Evolutionary conservation across 2,888 invertebrate genomes (phyloP), one percentile per base, ranked within the genome.

Genomic region (Caenorhabditis zanzibari): DNA sequence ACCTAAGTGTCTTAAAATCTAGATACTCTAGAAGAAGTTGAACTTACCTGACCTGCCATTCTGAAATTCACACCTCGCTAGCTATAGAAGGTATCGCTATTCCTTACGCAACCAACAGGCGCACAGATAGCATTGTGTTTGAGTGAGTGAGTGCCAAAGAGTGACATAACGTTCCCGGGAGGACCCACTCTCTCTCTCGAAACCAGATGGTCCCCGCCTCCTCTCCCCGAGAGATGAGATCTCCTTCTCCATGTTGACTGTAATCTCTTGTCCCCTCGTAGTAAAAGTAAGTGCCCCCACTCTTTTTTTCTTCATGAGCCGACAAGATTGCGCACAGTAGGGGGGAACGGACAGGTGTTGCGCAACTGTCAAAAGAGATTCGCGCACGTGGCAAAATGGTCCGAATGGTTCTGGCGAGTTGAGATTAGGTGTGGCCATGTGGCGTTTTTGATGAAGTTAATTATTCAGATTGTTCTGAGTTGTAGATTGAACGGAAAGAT

Each of bases 341-440:
- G 26, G 66, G 32, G 52, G 28, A n/a, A 56, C 10, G 56, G 76
- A 59, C 76, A 76, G 68, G 68, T 76, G 76, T 76, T 68, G 68
- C 77, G 71, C 71, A 71, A 71, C 24, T 14, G 56, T 41, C 54
- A 56, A 63, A 73, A 35, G 61, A 28, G 61, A 28, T 74, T 54
- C 41, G 52, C 64, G 74, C 63, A 56, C 16, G 41, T 74, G 64
- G 64, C 54, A 73, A 24, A 47, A 71, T 58, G 58, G 47, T 58
- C 41, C 71, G 58, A 41, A 58, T 14, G 22, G 14, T 16, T 24
- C n/a, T 10, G 22, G 16, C 14, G 16, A 26, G 44, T 6, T 47
- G 47, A 19, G n/a, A n/a, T 10, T 0, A 19, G n/a, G 47, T 47
- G n/a, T 47, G 38, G 38, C 38, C 38, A 38, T 38, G 38, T 38